Conservation (phyloP, 1,140 invertebrate species). For the Tetragonula clypearis region DNA sequence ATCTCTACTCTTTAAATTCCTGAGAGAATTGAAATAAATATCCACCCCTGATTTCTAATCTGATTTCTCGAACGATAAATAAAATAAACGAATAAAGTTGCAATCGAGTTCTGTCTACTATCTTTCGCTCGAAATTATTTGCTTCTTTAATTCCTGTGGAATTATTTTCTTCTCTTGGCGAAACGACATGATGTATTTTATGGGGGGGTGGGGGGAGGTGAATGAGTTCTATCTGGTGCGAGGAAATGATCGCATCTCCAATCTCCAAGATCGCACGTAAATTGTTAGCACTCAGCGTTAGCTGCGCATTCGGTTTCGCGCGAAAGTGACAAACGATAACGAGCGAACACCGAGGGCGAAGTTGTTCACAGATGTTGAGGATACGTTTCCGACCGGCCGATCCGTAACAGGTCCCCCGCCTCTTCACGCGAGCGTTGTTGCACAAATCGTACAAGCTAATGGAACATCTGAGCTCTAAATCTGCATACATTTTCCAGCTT, state of each 20-base stretch:
- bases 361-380: slow-evolving; percentile 1
- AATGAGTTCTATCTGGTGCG: neutral
- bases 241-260: neutral
- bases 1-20: too few relatives aligned
- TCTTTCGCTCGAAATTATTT: too few relatives aligned
- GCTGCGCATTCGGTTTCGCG: neutral
- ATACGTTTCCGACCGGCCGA: neutral
- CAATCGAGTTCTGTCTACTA: too few relatives aligned
- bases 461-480: slow-evolving; percentile 17
- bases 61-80: too few relatives aligned
- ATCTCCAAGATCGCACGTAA: neutral
- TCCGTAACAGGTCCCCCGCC: neutral
- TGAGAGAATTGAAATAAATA: too few relatives aligned
- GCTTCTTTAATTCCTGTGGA: too few relatives aligned
- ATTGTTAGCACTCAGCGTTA: too few relatives aligned
- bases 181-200: neutral
- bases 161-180: too few relatives aligned
- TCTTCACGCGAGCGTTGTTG: neutral
- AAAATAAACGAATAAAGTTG: too few relatives aligned
- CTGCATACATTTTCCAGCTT: slow-evolving; percentile 22
- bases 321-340: slow-evolving; percentile 15
- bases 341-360: neutral
- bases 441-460: slow-evolving; percentile 13
- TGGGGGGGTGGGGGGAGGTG: too few relatives aligned
- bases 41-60: too few relatives aligned